A percentile compares a stretch with the other conserved stretches of the same genome.
phyloP scores from a whole-genome alignment of 1,140 invertebrate species.

The Oedothorax gibbosus region DNA sequence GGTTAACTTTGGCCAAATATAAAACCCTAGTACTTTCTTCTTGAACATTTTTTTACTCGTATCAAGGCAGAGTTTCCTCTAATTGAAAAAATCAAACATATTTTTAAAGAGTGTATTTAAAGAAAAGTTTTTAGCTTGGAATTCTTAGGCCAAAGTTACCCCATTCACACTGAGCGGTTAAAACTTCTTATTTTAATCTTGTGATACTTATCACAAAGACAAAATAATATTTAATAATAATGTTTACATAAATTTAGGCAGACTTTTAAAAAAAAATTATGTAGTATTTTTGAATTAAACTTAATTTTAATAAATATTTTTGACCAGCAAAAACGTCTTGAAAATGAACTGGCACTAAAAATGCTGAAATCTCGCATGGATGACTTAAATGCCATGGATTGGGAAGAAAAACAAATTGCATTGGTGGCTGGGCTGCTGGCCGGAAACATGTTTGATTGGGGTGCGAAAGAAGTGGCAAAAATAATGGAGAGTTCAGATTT shows the following conservation, averaged over 20 bases:
- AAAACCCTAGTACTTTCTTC: no score
- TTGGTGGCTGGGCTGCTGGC: conserved; percentile 76
- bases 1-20: no score
- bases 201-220: not conserved
- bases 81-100: no score
- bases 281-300: not conserved
- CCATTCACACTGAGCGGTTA: no score
- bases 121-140: no score
- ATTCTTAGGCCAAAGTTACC: no score
- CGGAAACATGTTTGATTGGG: conserved; percentile 98
- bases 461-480: conserved; percentile 86
- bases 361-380: conserved; percentile 71
- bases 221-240: not conserved
- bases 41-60: no score
- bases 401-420: conserved; percentile 72
- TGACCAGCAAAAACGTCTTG: conserved; percentile 76
- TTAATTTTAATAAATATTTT: not conserved
- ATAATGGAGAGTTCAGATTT: conserved; percentile 83
- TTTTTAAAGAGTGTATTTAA: no score
- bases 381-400: conserved; percentile 72
- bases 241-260: not conserved
- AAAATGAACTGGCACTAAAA: conserved; percentile 77
- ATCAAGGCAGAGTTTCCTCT: no score
- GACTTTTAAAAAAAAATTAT: not conserved
- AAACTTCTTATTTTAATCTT: no score